Base-by-base conservation (phyloP, 2,113 vertebrate species). In the Heterotilapia buettikoferi region DNA sequence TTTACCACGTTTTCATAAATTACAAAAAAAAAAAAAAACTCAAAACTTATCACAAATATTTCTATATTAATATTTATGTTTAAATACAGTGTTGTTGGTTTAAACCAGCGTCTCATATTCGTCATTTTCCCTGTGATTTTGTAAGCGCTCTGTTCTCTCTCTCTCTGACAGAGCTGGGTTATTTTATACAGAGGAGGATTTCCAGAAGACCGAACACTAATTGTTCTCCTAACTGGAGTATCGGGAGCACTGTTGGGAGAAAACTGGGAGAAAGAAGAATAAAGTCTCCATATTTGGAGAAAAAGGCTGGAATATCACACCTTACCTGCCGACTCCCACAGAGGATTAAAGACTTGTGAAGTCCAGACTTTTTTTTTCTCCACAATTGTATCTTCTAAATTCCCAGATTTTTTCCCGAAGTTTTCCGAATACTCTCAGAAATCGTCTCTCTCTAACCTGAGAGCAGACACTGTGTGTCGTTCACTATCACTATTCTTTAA, bases 11-110 rank as follows among this genome's bases (percentile, higher is more conserved):
- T 63, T 63, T 3, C 59, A 63, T 63, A 33, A 61, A 61, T 61
- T 9, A 0, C n/a, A n/a, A n/a, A 12, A 5, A 13, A 6, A 10
- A 3, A 16, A 29, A 8, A 8, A 36, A 38, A 1, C 26, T 31
- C 29, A 19, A 61, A 63, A 33, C 29, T 10, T 19, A 33, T n/a
- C 5, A 0, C 29, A 36, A 63, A 36, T 63, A 2, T n/a, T 1
- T 36, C 9, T 63, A 7, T n/a, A n/a, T 63, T n/a, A 7, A 36
- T 36, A 36, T 36, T 36, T 3, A 3, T 63, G 31, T 63, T 63
- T n/a, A 63, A 63, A 63, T n/a, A 36, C 31, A 63, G 1, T 63
- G 26, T 63, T 33, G 59, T 19, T 33, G 59, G 29, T 33, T 66
- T 1, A 38, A 66, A 38, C 19, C 61, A 21, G 19, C 59, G 16